Evolutionary conservation across 2,113 vertebrate species (phyloP), one percentile per base, ranked within the genome.

Genomic region (Tamias sibiricus): DNA sequence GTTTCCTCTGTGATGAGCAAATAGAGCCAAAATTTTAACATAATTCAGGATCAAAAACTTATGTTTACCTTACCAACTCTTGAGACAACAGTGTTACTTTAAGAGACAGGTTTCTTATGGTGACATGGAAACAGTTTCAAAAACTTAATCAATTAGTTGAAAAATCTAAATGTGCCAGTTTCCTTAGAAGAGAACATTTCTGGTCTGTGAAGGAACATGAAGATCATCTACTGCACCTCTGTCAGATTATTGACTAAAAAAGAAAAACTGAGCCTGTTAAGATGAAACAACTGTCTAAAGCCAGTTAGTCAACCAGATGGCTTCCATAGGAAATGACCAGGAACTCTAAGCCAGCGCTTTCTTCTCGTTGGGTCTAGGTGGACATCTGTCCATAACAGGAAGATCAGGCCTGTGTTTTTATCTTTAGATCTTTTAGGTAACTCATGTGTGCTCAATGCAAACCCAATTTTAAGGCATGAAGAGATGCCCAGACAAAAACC

Each of bases 401-500:
- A 97, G 35, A 76, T 90, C 76, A 96, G 59, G 44, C 17, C 19
- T 93, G n/a, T 13, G 28, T 79, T 59, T 95, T 90, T 88, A 69
- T 87, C 75, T 95, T 86, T 85, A 82, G 0, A 77, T 90, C 66
- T 88, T 94, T 97, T 91, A 89, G 82, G 32, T 80, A 90, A 92
- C 35, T 85, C 62, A 16, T 30, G 88, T 91, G 75, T 44, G 40
- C 26, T 96, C 95, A 49, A 2, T 92, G 71, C 83, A 92, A 97
- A 94, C 59, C 37, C 26, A 95, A 54, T 86, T 96, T 96, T 90
- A 96, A 75, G 82, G 49, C 24, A 92, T 68, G 37, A 93, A 96
- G 90, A 97, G 87, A 95, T 47, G 68, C 80, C 74, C 90, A 93
- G 91, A 96, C 17, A 94, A 95, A 97, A 95, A 75, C 32, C 72